Evolutionary conservation across 2,113 vertebrate species (phyloP).

Genomic region (Egretta garzetta): DNA sequence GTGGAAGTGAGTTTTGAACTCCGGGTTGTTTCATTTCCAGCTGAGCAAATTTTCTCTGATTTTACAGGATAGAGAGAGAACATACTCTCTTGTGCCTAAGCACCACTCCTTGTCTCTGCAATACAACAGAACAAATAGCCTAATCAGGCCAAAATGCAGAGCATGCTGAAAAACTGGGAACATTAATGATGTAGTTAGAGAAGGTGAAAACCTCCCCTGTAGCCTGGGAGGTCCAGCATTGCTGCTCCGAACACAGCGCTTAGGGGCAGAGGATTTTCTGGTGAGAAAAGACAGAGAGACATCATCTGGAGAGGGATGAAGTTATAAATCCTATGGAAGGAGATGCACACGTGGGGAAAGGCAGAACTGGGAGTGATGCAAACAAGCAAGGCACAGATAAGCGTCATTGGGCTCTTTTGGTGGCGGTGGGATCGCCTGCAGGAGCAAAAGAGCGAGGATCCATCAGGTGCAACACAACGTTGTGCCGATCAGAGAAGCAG

Average conservation of each 20-base stretch:
- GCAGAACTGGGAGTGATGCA: background rate
- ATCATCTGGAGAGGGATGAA: background rate
- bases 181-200: background rate
- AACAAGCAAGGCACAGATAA: background rate
- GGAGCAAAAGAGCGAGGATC: background rate
- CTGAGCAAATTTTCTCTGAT: conserved; percentile 48
- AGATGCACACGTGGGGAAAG: background rate
- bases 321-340: background rate
- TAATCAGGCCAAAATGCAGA: conserved; percentile 58
- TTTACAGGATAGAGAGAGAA: conserved; percentile 26
- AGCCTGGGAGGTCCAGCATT: background rate
- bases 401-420: background rate
- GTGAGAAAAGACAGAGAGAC: background rate
- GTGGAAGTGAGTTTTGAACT: conserved; percentile 31
- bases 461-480: background rate
- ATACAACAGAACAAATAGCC: conserved; percentile 53
- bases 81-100: conserved; percentile 22
- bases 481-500: background rate
- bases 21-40: conserved; percentile 31
- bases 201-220: background rate
- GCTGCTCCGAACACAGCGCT: background rate
- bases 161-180: conserved; percentile 33
- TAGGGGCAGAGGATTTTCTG: background rate
- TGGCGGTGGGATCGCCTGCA: background rate
- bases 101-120: background rate